These are phyloP conservation scores for Dolichotis patagonum DNA, from an alignment of 2,113 vertebrate species.

Conservation along the genomic window DNA sequence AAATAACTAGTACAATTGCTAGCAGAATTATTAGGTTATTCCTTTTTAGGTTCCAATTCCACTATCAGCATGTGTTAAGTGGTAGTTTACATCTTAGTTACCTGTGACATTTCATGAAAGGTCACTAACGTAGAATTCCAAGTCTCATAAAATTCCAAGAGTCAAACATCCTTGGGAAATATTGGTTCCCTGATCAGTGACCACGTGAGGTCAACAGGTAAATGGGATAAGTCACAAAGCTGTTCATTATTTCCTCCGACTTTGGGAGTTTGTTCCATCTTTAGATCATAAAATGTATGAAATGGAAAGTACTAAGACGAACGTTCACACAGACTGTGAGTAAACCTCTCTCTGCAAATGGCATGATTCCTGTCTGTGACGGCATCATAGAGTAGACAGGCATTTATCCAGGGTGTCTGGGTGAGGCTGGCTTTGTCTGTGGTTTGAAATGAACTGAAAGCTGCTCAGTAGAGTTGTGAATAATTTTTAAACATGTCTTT, in stretches of 20 bases:
- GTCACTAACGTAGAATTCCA: not conserved
- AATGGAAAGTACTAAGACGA: constrained; percentile 30
- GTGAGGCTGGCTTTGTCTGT: not conserved
- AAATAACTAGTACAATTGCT: not conserved
- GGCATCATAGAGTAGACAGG: fast-evolving
- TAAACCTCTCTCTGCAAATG: not conserved
- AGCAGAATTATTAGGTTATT: not conserved
- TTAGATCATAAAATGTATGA: not conserved
- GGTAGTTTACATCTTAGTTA: not conserved
- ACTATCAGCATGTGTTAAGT: not conserved
- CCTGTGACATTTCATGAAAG: not conserved
- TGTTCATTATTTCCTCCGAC: not conserved
- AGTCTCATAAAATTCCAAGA: not conserved
- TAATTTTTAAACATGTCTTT: constrained; percentile 40
- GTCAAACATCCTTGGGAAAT: not conserved
- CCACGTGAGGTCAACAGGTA: not conserved
- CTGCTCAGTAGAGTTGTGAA: not conserved
- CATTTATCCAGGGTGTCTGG: not conserved
- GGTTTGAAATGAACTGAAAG: not conserved
- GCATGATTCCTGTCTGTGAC: not conserved
- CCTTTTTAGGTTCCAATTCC: not conserved
- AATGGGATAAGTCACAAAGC: not conserved
- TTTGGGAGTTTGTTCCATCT: constrained; percentile 18
- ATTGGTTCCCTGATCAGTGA: not conserved
- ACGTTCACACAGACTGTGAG: constrained; percentile 3